A percentile compares a stretch with the other conserved stretches of the same genome.
Conservation (phyloP, 2,113 vertebrate species). For the Taxidea taxus region DNA sequence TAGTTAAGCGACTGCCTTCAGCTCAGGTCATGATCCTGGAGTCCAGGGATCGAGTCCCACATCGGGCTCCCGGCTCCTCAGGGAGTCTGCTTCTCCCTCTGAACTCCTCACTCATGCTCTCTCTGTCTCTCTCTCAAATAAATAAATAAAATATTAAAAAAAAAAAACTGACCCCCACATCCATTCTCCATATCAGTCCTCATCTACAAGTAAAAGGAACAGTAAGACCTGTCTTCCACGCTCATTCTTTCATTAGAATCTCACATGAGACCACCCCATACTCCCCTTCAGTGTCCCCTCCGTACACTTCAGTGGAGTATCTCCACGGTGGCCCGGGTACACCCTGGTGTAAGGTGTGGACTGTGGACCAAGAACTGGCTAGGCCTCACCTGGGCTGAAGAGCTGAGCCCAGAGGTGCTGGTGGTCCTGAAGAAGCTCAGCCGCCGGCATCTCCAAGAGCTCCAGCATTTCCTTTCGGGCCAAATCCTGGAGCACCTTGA, state of each 20-base stretch:
- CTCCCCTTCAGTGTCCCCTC: neutral
- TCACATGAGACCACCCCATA: neutral
- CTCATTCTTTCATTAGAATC: neutral
- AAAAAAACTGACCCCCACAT: neutral
- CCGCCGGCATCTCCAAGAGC: constrained; percentile 85
- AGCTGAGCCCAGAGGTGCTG: constrained; percentile 95
- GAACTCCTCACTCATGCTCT: too few species aligned
- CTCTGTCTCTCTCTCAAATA: too few species aligned
- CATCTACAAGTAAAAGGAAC: neutral
- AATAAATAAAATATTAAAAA: too few species aligned
- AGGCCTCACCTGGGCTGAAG: constrained; percentile 90
- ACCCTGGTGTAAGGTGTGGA: neutral
- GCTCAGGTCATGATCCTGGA: too few species aligned
- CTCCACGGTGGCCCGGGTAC: neutral
- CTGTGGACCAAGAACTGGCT: neutral
- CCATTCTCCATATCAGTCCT: neutral
- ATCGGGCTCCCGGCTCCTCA: too few species aligned
- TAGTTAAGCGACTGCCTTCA: too few species aligned
- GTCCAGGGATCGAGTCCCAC: too few species aligned
- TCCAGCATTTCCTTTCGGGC: constrained; percentile 92
- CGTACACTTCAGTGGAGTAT: neutral
- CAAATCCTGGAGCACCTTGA: constrained; percentile 86
- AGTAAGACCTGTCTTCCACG: neutral
- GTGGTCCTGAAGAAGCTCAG: constrained; percentile 90
- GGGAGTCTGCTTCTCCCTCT: too few species aligned